Percentiles rank a stretch among this genome's conserved stretches.
These are phyloP conservation scores for Scolanthus callimorphus DNA, from an alignment of 92 coral and sea anemone genomes.

Conservation along the genomic window DNA sequence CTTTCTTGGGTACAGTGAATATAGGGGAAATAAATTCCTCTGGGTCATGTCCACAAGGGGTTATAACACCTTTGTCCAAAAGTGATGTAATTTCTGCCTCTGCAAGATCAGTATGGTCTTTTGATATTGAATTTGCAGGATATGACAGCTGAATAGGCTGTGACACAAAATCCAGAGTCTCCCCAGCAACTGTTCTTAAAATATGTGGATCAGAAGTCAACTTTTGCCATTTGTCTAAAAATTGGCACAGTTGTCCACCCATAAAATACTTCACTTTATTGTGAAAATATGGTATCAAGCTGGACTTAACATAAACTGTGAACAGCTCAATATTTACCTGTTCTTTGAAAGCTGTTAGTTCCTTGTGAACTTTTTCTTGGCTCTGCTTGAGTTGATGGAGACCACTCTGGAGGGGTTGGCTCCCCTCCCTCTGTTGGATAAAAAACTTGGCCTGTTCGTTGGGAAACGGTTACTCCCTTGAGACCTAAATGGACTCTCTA, in stretches of 20 bases:
- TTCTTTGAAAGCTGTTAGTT: too few relatives aligned
- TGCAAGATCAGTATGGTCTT: slow-evolving; percentile 1
- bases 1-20: slow-evolving; percentile 44
- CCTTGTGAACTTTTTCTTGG: too few relatives aligned
- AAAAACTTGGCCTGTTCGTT: too few relatives aligned
- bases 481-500: too few relatives aligned
- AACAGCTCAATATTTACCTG: too few relatives aligned
- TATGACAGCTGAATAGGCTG: slow-evolving; percentile 17
- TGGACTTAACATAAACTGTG: too few relatives aligned
- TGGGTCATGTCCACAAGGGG: slow-evolving; percentile 16
- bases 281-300: too few relatives aligned
- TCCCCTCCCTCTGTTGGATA: too few relatives aligned
- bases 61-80: slow-evolving; percentile 12
- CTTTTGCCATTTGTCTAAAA: slow-evolving; percentile 2
- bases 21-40: slow-evolving; percentile 51
- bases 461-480: too few relatives aligned
- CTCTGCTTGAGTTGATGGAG: too few relatives aligned
- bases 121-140: slow-evolving; percentile 16
- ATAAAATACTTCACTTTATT: too few relatives aligned
- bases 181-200: slow-evolving; percentile 24
- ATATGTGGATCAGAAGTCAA: slow-evolving; percentile 14
- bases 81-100: slow-evolving; percentile 11
- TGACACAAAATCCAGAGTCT: slow-evolving; percentile 3
- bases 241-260: slow-evolving; percentile 14
- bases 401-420: too few relatives aligned